A percentile compares a stretch with the other conserved stretches of the same genome.
These are phyloP conservation scores for Clusia tigrina DNA, from an alignment of 2,888 invertebrate genomes.

Conservation along the genomic window DNA sequence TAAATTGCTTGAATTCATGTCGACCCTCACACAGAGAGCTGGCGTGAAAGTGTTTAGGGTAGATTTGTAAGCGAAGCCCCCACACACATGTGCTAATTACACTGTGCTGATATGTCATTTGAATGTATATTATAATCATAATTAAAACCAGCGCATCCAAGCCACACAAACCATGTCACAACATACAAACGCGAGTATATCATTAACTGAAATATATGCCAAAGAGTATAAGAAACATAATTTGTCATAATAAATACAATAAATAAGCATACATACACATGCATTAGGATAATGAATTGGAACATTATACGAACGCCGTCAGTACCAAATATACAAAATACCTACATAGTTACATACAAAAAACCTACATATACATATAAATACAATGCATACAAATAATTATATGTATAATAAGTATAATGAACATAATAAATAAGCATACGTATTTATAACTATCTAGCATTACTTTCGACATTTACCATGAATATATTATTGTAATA, in stretches of 20 bases:
- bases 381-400: background rate
- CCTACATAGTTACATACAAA: background rate
- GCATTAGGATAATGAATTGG: background rate
- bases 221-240: slow-evolving; percentile 3
- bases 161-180: background rate
- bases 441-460: background rate
- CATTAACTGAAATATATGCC: background rate
- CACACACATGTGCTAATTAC: too few species aligned
- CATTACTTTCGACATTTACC: too few species aligned
- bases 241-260: background rate
- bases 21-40: too few species aligned
- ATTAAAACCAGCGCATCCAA: background rate
- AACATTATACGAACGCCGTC: background rate
- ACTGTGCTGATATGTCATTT: too few species aligned
- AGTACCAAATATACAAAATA: slow-evolving; percentile 8
- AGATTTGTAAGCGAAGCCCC: too few species aligned
- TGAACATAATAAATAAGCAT: background rate
- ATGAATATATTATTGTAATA: too few species aligned
- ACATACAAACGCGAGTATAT: background rate
- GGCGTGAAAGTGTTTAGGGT: too few species aligned
- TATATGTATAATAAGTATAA: background rate
- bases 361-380: too few species aligned
- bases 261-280: background rate
- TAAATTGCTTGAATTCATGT: too few species aligned
- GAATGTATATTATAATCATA: too few species aligned